phyloP scores from a whole-genome alignment of 2,888 invertebrate species.

The Tethea ocularis region DNA sequence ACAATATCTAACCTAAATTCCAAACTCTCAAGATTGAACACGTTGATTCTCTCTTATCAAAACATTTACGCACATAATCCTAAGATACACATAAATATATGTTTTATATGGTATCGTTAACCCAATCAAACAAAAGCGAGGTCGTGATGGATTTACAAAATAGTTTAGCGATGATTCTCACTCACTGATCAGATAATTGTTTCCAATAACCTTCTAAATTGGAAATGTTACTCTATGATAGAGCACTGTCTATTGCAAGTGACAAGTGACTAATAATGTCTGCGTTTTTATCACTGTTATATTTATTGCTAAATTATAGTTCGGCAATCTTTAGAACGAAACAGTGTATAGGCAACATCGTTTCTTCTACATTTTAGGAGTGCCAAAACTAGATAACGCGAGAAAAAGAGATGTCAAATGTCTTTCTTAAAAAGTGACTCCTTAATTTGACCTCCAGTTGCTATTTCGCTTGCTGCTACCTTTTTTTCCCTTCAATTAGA shows the following conservation, averaged over 20 bases:
- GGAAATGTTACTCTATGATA: background rate
- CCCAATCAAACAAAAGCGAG: constrained; percentile 22
- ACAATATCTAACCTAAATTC: background rate
- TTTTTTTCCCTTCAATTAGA: background rate
- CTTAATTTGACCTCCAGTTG: no score
- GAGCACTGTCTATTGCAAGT: background rate
- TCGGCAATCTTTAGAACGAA: no score
- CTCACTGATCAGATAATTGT: background rate
- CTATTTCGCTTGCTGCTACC: no score
- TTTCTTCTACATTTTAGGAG: no score
- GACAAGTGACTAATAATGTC: background rate
- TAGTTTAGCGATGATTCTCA: constrained; percentile 21
- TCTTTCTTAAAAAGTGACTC: no score
- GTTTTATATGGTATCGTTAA: constrained; percentile 21
- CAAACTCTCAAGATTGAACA: background rate
- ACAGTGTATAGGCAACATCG: no score
- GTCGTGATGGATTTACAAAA: constrained; percentile 25
- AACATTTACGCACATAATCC: constrained; percentile 18
- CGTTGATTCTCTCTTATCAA: constrained; percentile 13
- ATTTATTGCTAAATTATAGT: background rate
- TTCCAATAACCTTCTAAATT: background rate
- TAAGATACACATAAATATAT: constrained; percentile 3
- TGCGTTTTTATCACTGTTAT: background rate
- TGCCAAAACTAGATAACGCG: no score
- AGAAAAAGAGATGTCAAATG: no score